Evolutionary conservation across 2,113 vertebrate species (phyloP), one percentile per base, ranked within the genome.

Genomic region (Phaetusa simplex): DNA sequence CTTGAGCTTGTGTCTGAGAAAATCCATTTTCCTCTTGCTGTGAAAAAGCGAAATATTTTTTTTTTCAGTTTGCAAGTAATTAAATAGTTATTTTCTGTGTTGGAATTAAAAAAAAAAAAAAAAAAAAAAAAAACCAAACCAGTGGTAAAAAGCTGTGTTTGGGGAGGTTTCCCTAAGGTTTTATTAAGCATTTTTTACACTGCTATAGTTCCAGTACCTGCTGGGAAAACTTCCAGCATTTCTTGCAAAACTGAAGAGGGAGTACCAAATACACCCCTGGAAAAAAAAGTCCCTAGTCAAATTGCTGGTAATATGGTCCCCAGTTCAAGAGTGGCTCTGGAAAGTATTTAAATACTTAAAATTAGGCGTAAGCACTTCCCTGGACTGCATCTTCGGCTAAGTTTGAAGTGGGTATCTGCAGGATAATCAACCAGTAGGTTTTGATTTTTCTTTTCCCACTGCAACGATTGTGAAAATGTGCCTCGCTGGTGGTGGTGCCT

Each of bases 21-120:
- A 95, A 96, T 76, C 67, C 36, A 52, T 96, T 95, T 96, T 96
- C 61, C 20, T 74, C 80, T 91, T 93, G 61, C 77, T 86, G 77
- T 64, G 64, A 81, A 94, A 94, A 83, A 79, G 36, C 65, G n/a
- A 81, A 93, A 36, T 81, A 70, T 38, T 38, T 49, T 81, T 19
- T 42, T 82, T 65, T 88, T 59, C 15, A 64, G 34, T 86, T 90
- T 76, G 19, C 32, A 74, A 71, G 76, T 93, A 70, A 93, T 97
- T 96, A 88, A 96, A 76, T 82, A 88, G 76, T 32, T 90, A 43
- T 82, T 96, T 91, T 86, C 59, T 72, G 27, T 69, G 45, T 43
- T 30, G 14, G 52, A 53, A 90, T 86, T 76, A 45, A 45, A 45
- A 45, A 45, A 45, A 45, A 43, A 14, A 93, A 80, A 89, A 72